These are phyloP conservation scores for Eubasilissa splendida DNA, from an alignment of 2,888 invertebrate genomes.

Conservation along the genomic window DNA sequence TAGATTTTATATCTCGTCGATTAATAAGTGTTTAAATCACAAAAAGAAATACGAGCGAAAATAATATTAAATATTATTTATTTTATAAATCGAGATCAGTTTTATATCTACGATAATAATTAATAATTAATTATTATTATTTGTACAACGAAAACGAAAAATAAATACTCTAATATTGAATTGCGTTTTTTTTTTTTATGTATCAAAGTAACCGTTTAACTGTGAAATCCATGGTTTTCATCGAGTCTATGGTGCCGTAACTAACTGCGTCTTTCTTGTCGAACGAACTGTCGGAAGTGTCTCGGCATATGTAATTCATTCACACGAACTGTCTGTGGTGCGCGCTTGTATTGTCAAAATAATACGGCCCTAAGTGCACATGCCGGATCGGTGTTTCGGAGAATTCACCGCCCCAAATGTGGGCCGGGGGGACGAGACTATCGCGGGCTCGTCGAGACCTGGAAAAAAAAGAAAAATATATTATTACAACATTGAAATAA, in stretches of 20 bases:
- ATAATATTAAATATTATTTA: neutral
- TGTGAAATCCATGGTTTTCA: constrained; percentile 21
- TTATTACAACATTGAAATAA: too few species aligned
- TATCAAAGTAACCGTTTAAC: constrained; percentile 1
- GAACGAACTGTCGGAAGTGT: constrained; percentile 41
- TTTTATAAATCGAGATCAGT: constrained; percentile 1
- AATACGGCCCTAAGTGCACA: too few species aligned
- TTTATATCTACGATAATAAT: neutral
- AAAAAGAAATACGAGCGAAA: constrained; percentile 3
- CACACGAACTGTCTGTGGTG: constrained; percentile 12
- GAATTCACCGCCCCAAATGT: too few species aligned
- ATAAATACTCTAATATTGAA: neutral
- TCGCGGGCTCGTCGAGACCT: too few species aligned
- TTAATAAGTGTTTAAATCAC: neutral
- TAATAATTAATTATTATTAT: too few species aligned
- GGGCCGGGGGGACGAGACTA: too few species aligned
- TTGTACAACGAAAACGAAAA: neutral
- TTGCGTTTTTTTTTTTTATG: neutral
- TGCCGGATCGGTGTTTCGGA: too few species aligned
- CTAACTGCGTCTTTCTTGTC: constrained; percentile 54
- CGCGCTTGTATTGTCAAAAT: neutral
- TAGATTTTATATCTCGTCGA: constrained; percentile 35
- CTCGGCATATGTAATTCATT: constrained; percentile 31
- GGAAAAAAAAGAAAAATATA: too few species aligned
- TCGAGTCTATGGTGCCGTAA: constrained; percentile 8